Evolutionary conservation across 2,888 invertebrate species (phyloP), one percentile per base, ranked within the genome.

Genomic region (Eupithecia exiguata): DNA sequence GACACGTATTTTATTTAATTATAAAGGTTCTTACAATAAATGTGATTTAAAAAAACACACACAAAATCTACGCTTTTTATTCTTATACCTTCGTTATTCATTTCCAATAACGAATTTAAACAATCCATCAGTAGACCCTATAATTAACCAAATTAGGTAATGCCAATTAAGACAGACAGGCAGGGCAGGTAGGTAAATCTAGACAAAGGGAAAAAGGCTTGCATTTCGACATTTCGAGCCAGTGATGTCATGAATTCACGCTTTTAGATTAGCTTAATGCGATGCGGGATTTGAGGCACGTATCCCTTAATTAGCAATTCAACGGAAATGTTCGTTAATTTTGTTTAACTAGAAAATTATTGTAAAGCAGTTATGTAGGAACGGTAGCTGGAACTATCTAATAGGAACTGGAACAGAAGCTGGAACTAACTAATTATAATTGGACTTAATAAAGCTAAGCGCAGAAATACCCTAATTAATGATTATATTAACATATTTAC

Each of bases 171-270:
- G 53, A 43, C 46, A 7, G 49, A 49, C 71, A 75, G 74, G 72
- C 76, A 38, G 76, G 58, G 69, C 77, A 77, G 77, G 74, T 75
- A 76, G 61, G 18, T 25, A 58, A 49, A 72, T 65, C 69, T 77
- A 76, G 70, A 71, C 72, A 70, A 75, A 75, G 74, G 63, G 66
- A 16, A 12, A 66, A 66, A 69, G 71, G 68, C 35, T 70, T 53
- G 38, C 79, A 78, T 76, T 75, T 80, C 74, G 72, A 76, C 25
- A 58, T 58, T 58, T 10, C 21, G 76, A 76, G 74, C 25, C 58
- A 58, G 71, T 79, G 77, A 80, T 72, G 75, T 79, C 75, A 58
- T 58, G 58, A 25, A 58, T 58, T 58, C 58, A 14, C 58, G 58
- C 25, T 58, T 58, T 58, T 58, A 12, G 58, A 58, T 58, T 58